Conservation (phyloP, 2,888 invertebrate genomes). For the Zelleria hepariella region DNA sequence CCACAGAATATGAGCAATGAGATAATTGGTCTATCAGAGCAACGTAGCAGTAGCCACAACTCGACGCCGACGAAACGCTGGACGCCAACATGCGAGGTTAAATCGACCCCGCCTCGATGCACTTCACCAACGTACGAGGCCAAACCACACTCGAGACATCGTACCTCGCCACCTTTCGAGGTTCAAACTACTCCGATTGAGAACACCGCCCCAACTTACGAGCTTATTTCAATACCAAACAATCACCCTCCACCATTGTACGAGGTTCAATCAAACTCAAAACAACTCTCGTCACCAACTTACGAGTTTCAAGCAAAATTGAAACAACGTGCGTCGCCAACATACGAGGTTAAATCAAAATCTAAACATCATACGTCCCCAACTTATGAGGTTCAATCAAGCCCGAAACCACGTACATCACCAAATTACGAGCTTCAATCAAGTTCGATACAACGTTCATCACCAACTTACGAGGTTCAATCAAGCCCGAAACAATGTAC, state of each 20-base stretch:
- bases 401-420: not conserved
- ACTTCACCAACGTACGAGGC: not conserved
- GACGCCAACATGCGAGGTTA: not conserved
- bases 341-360: not conserved
- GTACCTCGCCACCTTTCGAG: not conserved
- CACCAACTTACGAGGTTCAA: not conserved
- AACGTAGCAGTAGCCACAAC: not conserved
- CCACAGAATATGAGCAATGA: constrained; percentile 33
- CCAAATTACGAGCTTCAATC: not conserved
- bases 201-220: not conserved
- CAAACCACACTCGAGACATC: not conserved
- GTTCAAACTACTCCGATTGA: too few relatives aligned
- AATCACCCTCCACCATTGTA: not conserved
- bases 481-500: not conserved
- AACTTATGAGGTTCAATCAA: not conserved
- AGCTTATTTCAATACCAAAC: not conserved
- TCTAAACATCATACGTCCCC: not conserved
- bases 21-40: constrained; percentile 16
- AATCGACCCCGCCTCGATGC: not conserved
- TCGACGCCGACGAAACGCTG: not conserved
- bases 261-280: not conserved
- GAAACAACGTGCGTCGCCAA: not conserved
- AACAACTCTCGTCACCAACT: not conserved
- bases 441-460: not conserved
- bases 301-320: not conserved